Base-by-base conservation (phyloP, 2,888 invertebrate genomes). In the Anorthoa munda region DNA sequence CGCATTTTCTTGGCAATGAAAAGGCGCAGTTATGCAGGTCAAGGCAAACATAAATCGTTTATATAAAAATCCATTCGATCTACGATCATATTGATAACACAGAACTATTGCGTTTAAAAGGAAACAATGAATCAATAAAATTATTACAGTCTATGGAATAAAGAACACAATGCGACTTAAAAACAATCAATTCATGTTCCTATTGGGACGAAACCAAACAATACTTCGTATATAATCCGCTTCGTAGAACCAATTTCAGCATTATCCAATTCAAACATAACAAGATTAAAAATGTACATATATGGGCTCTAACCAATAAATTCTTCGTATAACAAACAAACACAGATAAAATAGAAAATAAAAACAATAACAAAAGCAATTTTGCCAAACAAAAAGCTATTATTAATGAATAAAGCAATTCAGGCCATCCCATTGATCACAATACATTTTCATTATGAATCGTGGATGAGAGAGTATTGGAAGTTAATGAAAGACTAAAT, bases 401-500 rank as follows among this genome's bases (percentile, higher is more conserved):
- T 77, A 73, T 72, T 69, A 72, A 73, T 67, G 11, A 74, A 76
- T 69, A 61, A 73, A 70, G 50, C 56, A 66, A 78, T 60, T 60
- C 48, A 63, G 73, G 56, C 61, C 58, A 63, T 67, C 48, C n/a
- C 59, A 63, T 63, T 61, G 60, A 66, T 51, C 60, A 51, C 61
- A 56, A 73, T 74, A 64, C 26, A 73, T 64, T 82, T 76, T 70
- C 55, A 78, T 81, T 74, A 67, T 65, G n/a, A 71, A 55, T 48
- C 46, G 18, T 65, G 12, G 39, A 39, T 17, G 46, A 65, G 51
- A 46, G 13, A 9, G 13, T n/a, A 56, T 48, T 64, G 31, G 53
- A 55, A 46, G 31, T 63, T 50, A 21, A 61, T 63, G n/a, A 48
- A 56, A 75, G 26, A 55, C 45, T 15, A 21, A 23, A 9, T 4